Conservation (phyloP, 2,797 vertebrate species). For the Manis crassicaudata region DNA sequence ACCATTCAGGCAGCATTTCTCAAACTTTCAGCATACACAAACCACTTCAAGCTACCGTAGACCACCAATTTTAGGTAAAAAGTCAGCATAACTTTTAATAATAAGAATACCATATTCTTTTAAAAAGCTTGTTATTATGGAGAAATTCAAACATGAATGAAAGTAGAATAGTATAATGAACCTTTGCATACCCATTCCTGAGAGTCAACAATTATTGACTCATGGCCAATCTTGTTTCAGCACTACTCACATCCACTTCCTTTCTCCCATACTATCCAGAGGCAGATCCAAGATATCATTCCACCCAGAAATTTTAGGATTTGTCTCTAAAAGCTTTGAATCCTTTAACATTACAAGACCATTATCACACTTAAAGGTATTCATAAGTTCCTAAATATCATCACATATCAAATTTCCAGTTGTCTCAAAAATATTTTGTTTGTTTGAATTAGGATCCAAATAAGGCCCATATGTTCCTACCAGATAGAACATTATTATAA, state of each 20-base stretch:
- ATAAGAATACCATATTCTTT: constrained; percentile 24
- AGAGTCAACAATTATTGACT: background rate
- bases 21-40: background rate
- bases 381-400: background rate
- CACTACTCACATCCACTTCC: constrained; percentile 27
- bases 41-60: background rate
- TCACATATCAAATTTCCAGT: constrained; percentile 41
- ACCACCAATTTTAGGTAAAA: background rate
- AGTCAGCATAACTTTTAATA: background rate
- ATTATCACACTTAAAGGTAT: constrained; percentile 31
- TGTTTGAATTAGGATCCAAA: constrained; percentile 45
- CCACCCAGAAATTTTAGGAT: constrained; percentile 48
- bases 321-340: constrained; percentile 48
- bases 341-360: constrained; percentile 13
- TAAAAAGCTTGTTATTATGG: background rate
- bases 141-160: constrained; percentile 35
- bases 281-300: constrained; percentile 39
- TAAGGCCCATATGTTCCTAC: background rate
- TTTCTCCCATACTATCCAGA: background rate
- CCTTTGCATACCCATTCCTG: background rate
- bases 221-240: constrained; percentile 21
- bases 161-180: background rate
- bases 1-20: background rate
- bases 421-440: constrained; percentile 26
- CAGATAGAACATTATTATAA: constrained; percentile 17